These are phyloP conservation scores for Poecilia gillii DNA, from an alignment of 2,797 vertebrate genomes.

Conservation along the genomic window DNA sequence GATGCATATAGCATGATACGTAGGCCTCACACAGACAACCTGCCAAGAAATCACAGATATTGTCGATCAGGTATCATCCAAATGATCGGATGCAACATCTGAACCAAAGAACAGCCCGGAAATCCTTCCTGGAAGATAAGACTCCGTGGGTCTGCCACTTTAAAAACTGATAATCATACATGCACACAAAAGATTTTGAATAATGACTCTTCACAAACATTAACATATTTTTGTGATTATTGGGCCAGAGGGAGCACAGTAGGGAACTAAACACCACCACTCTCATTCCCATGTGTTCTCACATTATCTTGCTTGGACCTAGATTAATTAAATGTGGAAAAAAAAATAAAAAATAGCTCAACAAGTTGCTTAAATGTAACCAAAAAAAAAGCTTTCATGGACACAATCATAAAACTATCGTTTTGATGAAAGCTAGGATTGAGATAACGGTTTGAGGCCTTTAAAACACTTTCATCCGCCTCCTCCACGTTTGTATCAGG, in stretches of 20 bases:
- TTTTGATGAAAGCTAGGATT: neutral
- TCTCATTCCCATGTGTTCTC: neutral
- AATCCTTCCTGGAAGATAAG: neutral
- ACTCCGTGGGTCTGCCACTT: neutral
- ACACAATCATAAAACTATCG: neutral
- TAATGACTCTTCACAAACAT: neutral
- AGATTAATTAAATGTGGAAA: neutral
- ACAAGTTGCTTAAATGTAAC: neutral
- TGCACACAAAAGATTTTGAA: neutral
- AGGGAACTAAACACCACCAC: constrained; percentile 1
- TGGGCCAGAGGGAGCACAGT: constrained; percentile 4
- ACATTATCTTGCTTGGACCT: neutral
- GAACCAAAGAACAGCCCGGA: neutral
- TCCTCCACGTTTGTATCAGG: neutral
- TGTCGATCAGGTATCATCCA: too few relatives aligned
- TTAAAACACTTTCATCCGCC: neutral
- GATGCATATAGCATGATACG: neutral
- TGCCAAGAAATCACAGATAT: neutral
- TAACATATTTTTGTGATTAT: neutral
- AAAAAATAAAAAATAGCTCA: neutral
- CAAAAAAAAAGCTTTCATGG: neutral
- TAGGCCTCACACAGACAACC: neutral
- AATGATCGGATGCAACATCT: neutral
- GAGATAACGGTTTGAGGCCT: neutral
- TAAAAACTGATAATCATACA: neutral